These are phyloP conservation scores for Globodera rostochiensis DNA, from an alignment of 1,140 invertebrate genomes.

Conservation along the genomic window DNA sequence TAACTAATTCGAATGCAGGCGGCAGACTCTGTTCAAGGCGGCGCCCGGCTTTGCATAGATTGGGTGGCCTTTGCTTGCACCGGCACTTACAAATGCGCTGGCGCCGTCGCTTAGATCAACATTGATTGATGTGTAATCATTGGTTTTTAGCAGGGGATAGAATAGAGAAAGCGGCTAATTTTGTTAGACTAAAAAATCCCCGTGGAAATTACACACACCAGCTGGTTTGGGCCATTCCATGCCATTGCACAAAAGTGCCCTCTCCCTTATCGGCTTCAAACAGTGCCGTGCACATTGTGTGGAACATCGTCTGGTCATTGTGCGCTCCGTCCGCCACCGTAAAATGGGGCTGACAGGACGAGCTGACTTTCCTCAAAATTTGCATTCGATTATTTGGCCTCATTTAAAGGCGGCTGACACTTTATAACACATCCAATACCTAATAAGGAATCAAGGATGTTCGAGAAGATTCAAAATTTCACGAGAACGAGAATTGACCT, in stretches of 20 bases:
- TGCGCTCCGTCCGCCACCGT: slow-evolving; percentile 49
- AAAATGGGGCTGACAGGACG: slow-evolving; percentile 35
- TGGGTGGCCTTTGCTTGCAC: slow-evolving; percentile 29
- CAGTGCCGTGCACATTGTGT: slow-evolving; percentile 46
- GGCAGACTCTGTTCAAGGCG: slow-evolving; percentile 45
- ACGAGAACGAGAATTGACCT: too few relatives aligned
- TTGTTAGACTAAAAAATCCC: too few relatives aligned
- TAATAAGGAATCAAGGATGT: too few relatives aligned
- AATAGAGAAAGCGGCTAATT: too few relatives aligned
- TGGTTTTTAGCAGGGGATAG: too few relatives aligned
- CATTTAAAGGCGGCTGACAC: too few relatives aligned
- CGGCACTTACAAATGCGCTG: slow-evolving; percentile 44
- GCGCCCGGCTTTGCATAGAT: slow-evolving; percentile 29
- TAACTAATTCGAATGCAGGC: background rate
- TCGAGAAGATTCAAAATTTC: too few relatives aligned
- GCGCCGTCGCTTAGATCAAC: slow-evolving; percentile 22
- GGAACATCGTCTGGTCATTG: slow-evolving; percentile 52
- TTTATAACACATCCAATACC: too few relatives aligned
- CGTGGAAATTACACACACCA: slow-evolving; percentile 18
- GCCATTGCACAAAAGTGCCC: slow-evolving; percentile 48
- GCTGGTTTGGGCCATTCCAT: slow-evolving; percentile 45
- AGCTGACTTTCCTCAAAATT: slow-evolving; percentile 42
- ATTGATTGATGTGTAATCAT: too few relatives aligned
- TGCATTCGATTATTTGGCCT: too few relatives aligned
- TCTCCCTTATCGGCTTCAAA: slow-evolving; percentile 23